Evolutionary conservation across 2,113 vertebrate species (phyloP), one percentile per base, ranked within the genome.

Genomic region (Promerops cafer): DNA sequence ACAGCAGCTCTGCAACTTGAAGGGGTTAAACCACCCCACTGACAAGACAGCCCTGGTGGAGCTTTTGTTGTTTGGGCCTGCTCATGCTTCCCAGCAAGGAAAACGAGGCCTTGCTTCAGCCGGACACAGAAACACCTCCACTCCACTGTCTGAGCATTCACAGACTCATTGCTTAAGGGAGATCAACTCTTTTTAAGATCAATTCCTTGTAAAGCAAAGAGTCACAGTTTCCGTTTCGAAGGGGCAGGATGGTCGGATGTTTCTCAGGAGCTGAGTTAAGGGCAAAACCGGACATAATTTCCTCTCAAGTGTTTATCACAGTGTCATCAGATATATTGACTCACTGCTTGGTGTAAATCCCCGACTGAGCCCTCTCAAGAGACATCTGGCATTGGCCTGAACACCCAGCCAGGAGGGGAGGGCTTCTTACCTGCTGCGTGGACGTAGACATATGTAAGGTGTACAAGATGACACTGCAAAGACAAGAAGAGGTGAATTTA

Each of bases 301-400:
- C 76, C 42, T 83, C 80, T 81, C 28, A 11, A 15, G 37, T 69
- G 39, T 91, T 92, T 63, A 80, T n/a, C 49, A 68, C 39, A 22
- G 24, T 1, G 16, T 50, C 35, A 75, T 26, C 56, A 0, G 0
- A 47, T 28, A 21, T 2, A 81, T 0, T 1, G 8, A 84, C 53
- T 69, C 18, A 4, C 15, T 45, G 31, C 15, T 45, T 3, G 0
- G 44, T 3, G 2, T 78, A 74, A 89, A 71, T n/a, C 77, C 64
- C 56, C 0, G 0, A 15, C 37, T 0, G 3, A 79, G 45, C 71
- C n/a, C 40, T 70, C 20, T 37, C 35, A 5, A 14, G 28, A 50
- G 39, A 53, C 3, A 1, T 1, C 5, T 33, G 45, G 18, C 28
- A 81, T 1, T 4, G 1, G 35, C 12, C 52, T 28, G 8, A 54